Evolutionary conservation across 1,140 invertebrate genomes (phyloP).

Genomic region (Pseudobourletiella spinata): DNA sequence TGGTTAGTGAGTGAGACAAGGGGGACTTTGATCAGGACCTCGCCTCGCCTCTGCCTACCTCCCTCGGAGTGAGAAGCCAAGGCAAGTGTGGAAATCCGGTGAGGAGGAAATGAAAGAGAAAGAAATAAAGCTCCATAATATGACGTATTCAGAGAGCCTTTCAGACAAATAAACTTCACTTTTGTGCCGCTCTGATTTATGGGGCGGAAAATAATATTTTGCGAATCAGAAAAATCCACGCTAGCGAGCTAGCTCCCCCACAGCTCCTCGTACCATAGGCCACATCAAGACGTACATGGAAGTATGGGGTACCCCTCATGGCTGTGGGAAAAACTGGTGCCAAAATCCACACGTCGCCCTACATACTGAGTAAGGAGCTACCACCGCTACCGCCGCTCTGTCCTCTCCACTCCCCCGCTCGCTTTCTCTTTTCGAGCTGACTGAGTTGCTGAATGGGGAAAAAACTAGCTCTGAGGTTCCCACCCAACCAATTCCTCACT

Average conservation of each 20-base stretch:
- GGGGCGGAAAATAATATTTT: conserved; percentile 33
- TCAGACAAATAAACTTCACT: conserved; percentile 34
- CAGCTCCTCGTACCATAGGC: neutral
- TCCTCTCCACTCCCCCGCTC: too few relatives aligned
- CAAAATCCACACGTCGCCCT: too few relatives aligned
- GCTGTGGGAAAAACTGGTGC: neutral
- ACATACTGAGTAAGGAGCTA: too few relatives aligned
- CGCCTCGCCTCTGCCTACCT: neutral
- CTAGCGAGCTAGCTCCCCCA: neutral
- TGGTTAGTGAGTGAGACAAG: too few relatives aligned
- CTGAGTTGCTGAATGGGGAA: too few relatives aligned
- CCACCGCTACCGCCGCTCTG: too few relatives aligned
- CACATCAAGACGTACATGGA: too few relatives aligned
- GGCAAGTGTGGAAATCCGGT: neutral
- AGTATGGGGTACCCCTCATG: neutral
- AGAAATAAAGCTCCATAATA: conserved; percentile 14
- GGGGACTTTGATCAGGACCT: too few relatives aligned
- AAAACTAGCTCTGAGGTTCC: too few relatives aligned
- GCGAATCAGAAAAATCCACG: neutral
- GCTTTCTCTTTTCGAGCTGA: too few relatives aligned
- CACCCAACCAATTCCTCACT: too few relatives aligned
- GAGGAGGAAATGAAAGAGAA: neutral
- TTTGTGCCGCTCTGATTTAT: conserved; percentile 33
- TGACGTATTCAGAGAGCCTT: conserved; percentile 29
- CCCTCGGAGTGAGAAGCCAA: neutral